Evolutionary conservation across 2,113 vertebrate genomes (phyloP), one percentile per base, ranked within the genome.

Genomic region (Archocentrus centrarchus): DNA sequence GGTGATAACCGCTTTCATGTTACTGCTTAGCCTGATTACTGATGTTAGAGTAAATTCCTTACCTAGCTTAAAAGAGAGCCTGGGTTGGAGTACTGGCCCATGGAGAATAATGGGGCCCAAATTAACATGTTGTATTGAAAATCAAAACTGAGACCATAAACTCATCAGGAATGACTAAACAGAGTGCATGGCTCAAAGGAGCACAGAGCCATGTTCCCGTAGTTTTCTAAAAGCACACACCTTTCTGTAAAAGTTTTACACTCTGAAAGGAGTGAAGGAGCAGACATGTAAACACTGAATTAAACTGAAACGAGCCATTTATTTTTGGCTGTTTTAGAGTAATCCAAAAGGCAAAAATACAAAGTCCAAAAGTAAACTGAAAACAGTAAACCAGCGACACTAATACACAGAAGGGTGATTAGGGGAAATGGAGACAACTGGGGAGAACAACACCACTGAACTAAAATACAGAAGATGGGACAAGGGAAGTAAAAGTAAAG

Each of bases 111-210:
- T 70, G 22, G 50, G 44, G 66, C 20, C 24, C 41, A 39, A 50
- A 50, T 50, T 27, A 70, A 47, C 64, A 70, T 3, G n/a, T 2
- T 50, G 0, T 18, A 2, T 70, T 50, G 66, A 70, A 70, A 50
- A 50, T 50, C 22, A 6, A 3, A 0, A 6, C 5, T 30, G 0
- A 70, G 24, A 0, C 41, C 64, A 50, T 70, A 11, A 15, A 70
- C 47, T 32, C 5, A 5, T 32, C 32, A 5, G 32, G 32, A 32
- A 32, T 32, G 32, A 68, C 22, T 47, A 5, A 5, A 32, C 5
- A 6, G 14, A 47, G 1, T 47, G 8, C 41, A 47, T 18, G 64
- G 22, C 0, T 68, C 64, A 27, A 68, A 39, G 5, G 14, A 27
- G 39, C 41, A 47, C 41, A 18, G 27, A 22, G 22, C 24, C 41